phyloP scores from a whole-genome alignment of 2,113 vertebrate genomes.

The Indicator maculatus region DNA sequence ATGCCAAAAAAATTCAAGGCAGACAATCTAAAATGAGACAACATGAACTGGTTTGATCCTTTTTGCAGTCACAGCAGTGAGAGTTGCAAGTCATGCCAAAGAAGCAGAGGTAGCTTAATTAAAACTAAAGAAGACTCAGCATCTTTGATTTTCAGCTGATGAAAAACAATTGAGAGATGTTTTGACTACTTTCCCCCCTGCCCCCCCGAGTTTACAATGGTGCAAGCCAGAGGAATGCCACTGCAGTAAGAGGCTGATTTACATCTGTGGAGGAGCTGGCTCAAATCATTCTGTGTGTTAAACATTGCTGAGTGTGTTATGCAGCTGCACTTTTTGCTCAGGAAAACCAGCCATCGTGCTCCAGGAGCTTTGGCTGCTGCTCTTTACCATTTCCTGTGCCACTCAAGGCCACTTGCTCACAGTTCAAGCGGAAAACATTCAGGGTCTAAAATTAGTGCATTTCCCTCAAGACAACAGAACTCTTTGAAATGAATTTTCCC shows the following conservation, averaged over 20 bases:
- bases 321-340: constrained; percentile 11
- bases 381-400: constrained; percentile 33
- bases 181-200: background rate
- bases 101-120: background rate
- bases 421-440: constrained; percentile 13
- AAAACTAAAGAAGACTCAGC: background rate
- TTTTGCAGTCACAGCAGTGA: background rate
- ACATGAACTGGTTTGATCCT: background rate
- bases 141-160: background rate
- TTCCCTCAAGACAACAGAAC: constrained; percentile 13
- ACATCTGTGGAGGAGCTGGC: background rate
- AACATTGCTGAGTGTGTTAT: background rate
- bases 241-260: background rate
- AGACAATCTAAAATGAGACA: background rate
- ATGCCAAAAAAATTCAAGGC: background rate
- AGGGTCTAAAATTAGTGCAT: constrained; percentile 26
- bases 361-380: constrained; percentile 5
- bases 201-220: background rate
- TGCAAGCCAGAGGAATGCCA: background rate
- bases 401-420: constrained; percentile 7
- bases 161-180: background rate
- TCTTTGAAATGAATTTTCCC: constrained; percentile 27
- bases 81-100: background rate
- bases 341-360: constrained; percentile 24
- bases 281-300: background rate